Conservation (phyloP, 2,797 vertebrate species). For the Siniperca scherzeri region DNA sequence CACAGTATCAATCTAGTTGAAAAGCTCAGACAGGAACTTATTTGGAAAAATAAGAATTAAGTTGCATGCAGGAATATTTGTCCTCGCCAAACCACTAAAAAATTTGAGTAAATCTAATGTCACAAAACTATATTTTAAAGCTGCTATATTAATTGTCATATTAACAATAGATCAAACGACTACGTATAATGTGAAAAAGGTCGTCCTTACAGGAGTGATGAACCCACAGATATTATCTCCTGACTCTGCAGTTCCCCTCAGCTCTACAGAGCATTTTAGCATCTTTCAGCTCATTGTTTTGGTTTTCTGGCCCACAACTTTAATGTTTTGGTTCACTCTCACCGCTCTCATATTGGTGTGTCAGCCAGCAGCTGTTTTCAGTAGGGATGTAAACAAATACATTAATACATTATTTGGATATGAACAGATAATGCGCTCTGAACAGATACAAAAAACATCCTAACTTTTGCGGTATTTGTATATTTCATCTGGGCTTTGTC, state of each 20-base stretch:
- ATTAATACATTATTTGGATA: not conserved
- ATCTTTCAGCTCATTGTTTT: too few relatives aligned
- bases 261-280: not conserved
- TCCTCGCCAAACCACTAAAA: constrained; percentile 8
- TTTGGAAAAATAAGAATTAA: constrained; percentile 35
- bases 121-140: constrained; percentile 21
- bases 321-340: not conserved
- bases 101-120: constrained; percentile 17
- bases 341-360: not conserved
- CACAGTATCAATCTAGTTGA: constrained; percentile 55
- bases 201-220: not conserved
- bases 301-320: too few relatives aligned
- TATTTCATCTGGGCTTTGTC: not conserved
- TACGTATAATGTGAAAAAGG: not conserved
- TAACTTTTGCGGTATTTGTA: not conserved
- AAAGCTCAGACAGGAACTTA: constrained; percentile 41
- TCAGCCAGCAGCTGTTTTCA: not conserved
- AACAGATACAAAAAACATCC: not conserved
- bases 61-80: constrained; percentile 35
- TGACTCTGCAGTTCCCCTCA: not conserved
- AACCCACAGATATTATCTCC: not conserved
- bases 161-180: constrained; percentile 11
- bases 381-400: not conserved
- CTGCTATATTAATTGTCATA: constrained; percentile 9
- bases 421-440: not conserved